phyloP scores from a whole-genome alignment of 2,888 invertebrate species.

The Melieria crassipennis region DNA sequence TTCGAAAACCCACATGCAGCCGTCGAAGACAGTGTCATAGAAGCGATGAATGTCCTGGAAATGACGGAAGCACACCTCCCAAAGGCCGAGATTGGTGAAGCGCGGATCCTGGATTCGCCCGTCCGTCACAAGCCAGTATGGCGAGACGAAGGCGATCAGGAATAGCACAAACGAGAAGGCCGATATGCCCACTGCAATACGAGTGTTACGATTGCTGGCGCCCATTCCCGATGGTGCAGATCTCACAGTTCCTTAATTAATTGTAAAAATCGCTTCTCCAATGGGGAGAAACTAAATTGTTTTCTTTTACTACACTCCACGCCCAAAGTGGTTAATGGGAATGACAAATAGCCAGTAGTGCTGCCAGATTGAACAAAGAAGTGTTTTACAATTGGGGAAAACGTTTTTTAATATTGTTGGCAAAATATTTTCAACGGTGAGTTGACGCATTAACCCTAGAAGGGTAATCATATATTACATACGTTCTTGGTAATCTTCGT shows the following conservation, averaged over 20 bases:
- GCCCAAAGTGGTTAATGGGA: constrained; percentile 42
- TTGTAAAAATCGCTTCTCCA: neutral
- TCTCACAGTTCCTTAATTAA: neutral
- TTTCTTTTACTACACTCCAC: constrained; percentile 41
- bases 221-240: constrained; percentile 54
- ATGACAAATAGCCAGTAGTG: constrained; percentile 17
- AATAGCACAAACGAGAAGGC: constrained; percentile 76
- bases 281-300: constrained; percentile 9
- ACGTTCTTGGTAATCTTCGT: too few species aligned
- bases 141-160: constrained; percentile 84
- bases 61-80: constrained; percentile 93
- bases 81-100: constrained; percentile 86
- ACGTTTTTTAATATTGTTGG: too few species aligned
- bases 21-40: constrained; percentile 84
- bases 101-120: constrained; percentile 80
- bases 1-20: constrained; percentile 98
- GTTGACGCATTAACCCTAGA: too few species aligned
- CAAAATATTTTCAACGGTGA: too few species aligned
- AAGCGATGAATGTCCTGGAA: constrained; percentile 87
- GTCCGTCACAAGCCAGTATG: constrained; percentile 88
- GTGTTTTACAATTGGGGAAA: neutral
- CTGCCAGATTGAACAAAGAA: constrained; percentile 1
- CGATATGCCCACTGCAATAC: constrained; percentile 73
- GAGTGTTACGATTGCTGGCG: constrained; percentile 61
- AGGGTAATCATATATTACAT: too few species aligned